Base-by-base conservation (phyloP, 2,113 vertebrate genomes). In the Hippocampus comes region DNA sequence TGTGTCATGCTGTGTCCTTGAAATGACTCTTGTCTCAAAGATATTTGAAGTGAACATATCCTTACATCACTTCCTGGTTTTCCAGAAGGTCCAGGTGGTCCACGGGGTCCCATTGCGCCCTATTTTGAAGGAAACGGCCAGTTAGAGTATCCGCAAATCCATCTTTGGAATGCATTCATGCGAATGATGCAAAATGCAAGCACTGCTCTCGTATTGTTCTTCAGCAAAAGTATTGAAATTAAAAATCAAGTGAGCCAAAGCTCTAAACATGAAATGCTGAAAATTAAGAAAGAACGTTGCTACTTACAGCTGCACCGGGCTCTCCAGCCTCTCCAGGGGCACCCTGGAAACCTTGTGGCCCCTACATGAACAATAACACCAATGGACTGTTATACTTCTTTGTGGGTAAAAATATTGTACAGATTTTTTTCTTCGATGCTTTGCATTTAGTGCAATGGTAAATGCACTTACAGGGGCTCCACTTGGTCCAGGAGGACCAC, bases 261-360 rank as follows among this genome's bases (percentile, higher is more conserved):
- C 9, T 9, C 5, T 25, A 27, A 27, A 59, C 25, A 23, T 57
- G 53, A 57, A 57, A 27, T 25, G 23, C 8, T 57, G 21, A 23
- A 25, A 20, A 59, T 59, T 17, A 34, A 34, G 5, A 60, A 5
- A 60, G 21, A 1, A 51, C 1, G 43, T 46, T 10, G 18, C 74
- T 84, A 95, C 96, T 96, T 86, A 98, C 96, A 84, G 90, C 87
- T 78, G 95, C 77, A 0, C 97, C 97, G 0, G 96, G 89, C 90
- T 98, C 97, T 49, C 97, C 97, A 41, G 95, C 88, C 86, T 98
- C 97, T 11, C 97, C 97, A 11, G 94, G 94, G 78, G 82, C 90
- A 79, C 96, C 96, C 92, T 97, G 96, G 92, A 98, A 98, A 88
- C 96, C 96, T 91, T 98, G 96, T 84, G 96, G 95, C 27, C 96